A percentile compares a stretch with the other conserved stretches of the same genome.
Evolutionary conservation across 2,797 vertebrate genomes (phyloP).

Genomic region (Poeciliopsis presidionis): DNA sequence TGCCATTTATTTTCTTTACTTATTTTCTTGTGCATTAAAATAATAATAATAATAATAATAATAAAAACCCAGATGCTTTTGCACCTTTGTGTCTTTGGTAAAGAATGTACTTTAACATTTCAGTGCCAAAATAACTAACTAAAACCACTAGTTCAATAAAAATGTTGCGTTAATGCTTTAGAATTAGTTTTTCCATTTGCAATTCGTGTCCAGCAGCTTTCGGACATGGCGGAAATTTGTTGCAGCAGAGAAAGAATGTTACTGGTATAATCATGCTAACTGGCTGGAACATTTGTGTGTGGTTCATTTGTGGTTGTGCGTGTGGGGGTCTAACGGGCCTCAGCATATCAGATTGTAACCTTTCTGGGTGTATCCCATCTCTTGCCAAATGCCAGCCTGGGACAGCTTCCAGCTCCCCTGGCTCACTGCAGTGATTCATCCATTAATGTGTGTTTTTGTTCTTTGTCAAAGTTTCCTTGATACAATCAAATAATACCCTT

Average conservation of each 20-base stretch:
- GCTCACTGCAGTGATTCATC: neutral
- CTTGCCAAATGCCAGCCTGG: constrained; percentile 7
- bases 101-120: neutral
- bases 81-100: neutral
- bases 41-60: neutral
- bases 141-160: neutral
- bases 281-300: neutral
- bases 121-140: neutral
- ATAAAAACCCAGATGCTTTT: neutral
- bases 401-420: neutral
- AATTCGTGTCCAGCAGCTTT: neutral
- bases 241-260: constrained; percentile 3
- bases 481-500: neutral
- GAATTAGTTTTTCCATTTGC: neutral
- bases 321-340: neutral
- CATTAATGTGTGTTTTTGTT: constrained; percentile 2
- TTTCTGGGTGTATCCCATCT: neutral
- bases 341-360: neutral
- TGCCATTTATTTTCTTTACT: neutral
- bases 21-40: neutral
- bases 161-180: neutral
- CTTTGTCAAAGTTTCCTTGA: constrained; percentile 5
- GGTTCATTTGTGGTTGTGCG: neutral
- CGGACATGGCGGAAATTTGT: neutral
- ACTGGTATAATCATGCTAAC: neutral